These are phyloP conservation scores for Boloria selene DNA, from an alignment of 2,888 invertebrate genomes.

Conservation along the genomic window DNA sequence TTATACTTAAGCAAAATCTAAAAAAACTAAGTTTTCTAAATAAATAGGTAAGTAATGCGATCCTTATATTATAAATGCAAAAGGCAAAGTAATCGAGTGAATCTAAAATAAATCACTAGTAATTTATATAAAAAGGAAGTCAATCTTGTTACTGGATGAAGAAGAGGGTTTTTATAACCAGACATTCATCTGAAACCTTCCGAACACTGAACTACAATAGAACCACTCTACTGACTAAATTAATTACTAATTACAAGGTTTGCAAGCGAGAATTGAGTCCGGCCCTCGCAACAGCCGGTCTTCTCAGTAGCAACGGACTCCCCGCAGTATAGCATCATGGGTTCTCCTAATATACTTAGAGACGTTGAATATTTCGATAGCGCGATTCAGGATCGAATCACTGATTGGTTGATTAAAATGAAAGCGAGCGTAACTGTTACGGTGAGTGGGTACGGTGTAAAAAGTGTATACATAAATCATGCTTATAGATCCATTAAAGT, in stretches of 20 bases:
- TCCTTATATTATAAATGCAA: no score
- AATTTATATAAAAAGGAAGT: conserved; percentile 64
- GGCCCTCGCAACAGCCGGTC: conserved; percentile 76
- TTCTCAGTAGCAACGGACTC: conserved; percentile 78
- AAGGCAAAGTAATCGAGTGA: no score
- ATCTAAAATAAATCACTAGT: not conserved
- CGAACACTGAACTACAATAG: conserved; percentile 57
- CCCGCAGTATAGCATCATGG: conserved; percentile 43
- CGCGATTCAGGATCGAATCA: conserved; percentile 52
- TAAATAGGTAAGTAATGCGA: no score
- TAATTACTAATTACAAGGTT: conserved; percentile 58
- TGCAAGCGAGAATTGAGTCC: conserved; percentile 72
- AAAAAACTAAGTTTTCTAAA: no score
- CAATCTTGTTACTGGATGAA: conserved; percentile 76
- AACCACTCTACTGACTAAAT: conserved; percentile 70
- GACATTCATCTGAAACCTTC: conserved; percentile 47
- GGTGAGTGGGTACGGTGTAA: conserved; percentile 24
- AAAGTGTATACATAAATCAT: conserved; percentile 17
- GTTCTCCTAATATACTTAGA: conserved; percentile 27
- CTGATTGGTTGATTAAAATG: conserved; percentile 53
- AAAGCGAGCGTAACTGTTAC: conserved; percentile 39
- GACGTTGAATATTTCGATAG: conserved; percentile 50
- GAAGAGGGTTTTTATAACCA: conserved; percentile 66
- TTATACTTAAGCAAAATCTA: no score
- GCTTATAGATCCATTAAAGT: not conserved